A percentile compares a stretch with the other conserved stretches of the same genome.
Evolutionary conservation across 2,888 invertebrate genomes (phyloP).

Genomic region (Drosophila formosana): DNA sequence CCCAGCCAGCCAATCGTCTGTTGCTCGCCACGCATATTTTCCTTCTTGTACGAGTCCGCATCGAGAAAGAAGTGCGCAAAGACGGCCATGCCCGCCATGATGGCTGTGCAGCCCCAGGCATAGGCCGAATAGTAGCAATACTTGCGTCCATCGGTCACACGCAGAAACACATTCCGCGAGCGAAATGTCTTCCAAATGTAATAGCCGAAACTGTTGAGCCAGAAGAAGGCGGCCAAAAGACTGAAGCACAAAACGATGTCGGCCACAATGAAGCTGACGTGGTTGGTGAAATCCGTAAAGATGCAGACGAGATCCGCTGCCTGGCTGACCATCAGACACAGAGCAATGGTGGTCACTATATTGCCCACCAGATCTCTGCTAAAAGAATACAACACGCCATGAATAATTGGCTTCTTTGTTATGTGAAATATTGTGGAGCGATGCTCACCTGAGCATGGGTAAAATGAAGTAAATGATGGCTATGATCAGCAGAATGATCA

Average conservation of each 20-base stretch:
- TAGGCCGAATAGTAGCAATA: constrained; percentile 94
- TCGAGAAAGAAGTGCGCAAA: constrained; percentile 93
- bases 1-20: constrained; percentile 93
- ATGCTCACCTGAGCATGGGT: constrained; percentile 89
- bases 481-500: constrained; percentile 89
- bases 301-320: constrained; percentile 92
- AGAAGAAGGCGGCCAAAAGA: constrained; percentile 92
- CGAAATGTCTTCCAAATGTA: constrained; percentile 96
- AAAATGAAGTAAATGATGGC: constrained; percentile 93
- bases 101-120: constrained; percentile 91
- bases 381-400: constrained; percentile 33
- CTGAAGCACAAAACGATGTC: constrained; percentile 92
- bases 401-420: background rate
- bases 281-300: constrained; percentile 92
- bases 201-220: constrained; percentile 94
- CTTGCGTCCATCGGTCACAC: constrained; percentile 94
- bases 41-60: constrained; percentile 86
- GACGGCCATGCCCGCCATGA: constrained; percentile 91
- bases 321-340: constrained; percentile 92
- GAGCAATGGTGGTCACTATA: constrained; percentile 92
- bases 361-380: constrained; percentile 91
- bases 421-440: background rate
- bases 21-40: constrained; percentile 87
- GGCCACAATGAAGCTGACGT: constrained; percentile 92
- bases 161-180: constrained; percentile 92